Base-by-base conservation (phyloP, 2,113 vertebrate genomes). In the Equus quagga region DNA sequence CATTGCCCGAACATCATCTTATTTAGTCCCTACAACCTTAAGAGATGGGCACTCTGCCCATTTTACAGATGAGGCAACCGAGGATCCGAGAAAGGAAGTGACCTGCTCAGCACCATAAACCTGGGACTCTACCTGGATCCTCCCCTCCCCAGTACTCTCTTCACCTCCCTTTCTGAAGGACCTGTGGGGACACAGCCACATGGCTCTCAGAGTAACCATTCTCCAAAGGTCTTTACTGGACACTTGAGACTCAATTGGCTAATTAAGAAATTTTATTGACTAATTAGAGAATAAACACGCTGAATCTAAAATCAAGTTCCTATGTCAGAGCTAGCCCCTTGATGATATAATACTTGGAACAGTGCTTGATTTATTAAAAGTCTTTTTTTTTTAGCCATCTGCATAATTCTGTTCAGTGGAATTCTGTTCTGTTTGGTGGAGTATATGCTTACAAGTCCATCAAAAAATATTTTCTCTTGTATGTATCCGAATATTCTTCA, bases 111-210 rank as follows among this genome's bases (percentile, higher is more conserved):
- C 7, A 58, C 5, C 36, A 0, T 89, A 72, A 51, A 64, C 8
- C 26, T 26, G 33, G 6, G n/a, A 21, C 64, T 96, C 72, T 33
- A 8, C 14, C n/a, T 1, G 21, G 75, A 24, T 67, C n/a, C 15
- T 12, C 46, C n/a, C 15, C 10, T 60, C 24, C 46, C 5, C 0
- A 17, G 9, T 1, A 8, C n/a, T 72, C 54, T 54, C 33, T 54
- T 36, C 19, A 23, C 13, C 12, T 75, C 21, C 33, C 1, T 9
- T 89, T 12, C 17, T 72, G 23, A 76, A 67, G 72, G 8, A 72
- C 15, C 0, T 2, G 3, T 36, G 60, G n/a, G 24, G 58, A 86
- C 17, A 49, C 13, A 54, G 56, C 31, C 46, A 4, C 0, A 1
- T 10, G 19, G n/a, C 65, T 28, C 1, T 94, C 4, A 2, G 70